Percentiles rank a stretch among this genome's conserved stretches.
Conservation (phyloP, 2,113 vertebrate genomes). For the Saccopteryx bilineata region DNA sequence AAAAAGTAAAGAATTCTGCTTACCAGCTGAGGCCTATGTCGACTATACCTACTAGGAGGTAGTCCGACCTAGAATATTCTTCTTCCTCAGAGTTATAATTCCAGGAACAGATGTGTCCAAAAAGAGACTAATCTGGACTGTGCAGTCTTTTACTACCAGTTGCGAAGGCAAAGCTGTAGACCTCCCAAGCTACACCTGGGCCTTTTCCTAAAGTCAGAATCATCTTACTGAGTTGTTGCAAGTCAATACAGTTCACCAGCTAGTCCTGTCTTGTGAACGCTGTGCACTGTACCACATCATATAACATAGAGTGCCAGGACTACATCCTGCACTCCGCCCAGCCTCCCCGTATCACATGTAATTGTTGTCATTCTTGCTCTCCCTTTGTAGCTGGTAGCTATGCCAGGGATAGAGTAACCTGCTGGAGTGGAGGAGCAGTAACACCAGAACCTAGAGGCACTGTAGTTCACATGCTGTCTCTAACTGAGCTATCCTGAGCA, state of each 20-base stretch:
- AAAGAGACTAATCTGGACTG: not conserved
- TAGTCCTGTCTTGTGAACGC: not conserved
- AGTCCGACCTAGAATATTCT: not conserved
- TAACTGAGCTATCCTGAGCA: not conserved
- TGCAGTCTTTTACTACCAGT: not conserved
- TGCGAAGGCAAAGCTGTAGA: not conserved
- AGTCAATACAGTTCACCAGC: not conserved
- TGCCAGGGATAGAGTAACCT: not conserved
- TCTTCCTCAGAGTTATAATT: not conserved
- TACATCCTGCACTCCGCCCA: not conserved
- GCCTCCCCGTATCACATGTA: not conserved
- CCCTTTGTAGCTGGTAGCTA: not conserved
- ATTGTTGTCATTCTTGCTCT: not conserved
- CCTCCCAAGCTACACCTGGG: not conserved
- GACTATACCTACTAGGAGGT: not conserved
- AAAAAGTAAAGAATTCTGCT: slow-evolving; percentile 32
- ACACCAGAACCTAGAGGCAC: not conserved
- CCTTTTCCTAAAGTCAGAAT: not conserved
- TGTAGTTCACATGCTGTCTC: not conserved
- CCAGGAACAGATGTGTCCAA: not conserved
- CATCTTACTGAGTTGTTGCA: not conserved
- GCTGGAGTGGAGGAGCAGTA: not conserved
- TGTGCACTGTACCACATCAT: not conserved
- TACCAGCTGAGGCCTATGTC: not conserved
- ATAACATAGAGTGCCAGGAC: not conserved